A percentile compares a stretch with the other conserved stretches of the same genome.
phyloP scores from a whole-genome alignment of 2,797 vertebrate genomes.

The Phataginus tricuspis region DNA sequence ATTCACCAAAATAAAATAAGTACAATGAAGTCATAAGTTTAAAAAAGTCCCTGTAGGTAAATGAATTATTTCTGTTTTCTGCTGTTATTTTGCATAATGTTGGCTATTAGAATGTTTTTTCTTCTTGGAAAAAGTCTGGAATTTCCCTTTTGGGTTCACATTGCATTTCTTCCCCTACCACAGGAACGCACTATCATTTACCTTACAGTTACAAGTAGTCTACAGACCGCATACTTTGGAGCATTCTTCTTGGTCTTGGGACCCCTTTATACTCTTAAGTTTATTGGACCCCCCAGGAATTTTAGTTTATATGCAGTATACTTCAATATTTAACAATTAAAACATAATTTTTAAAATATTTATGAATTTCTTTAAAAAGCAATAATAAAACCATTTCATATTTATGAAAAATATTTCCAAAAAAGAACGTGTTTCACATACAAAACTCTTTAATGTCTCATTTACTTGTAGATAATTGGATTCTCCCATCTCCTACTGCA shows the following conservation, averaged over 20 bases:
- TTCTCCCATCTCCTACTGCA: neutral
- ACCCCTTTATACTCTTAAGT: neutral
- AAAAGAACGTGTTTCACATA: neutral
- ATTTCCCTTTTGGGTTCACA: neutral
- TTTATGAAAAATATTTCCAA: neutral
- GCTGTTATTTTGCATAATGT: neutral
- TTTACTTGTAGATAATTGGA: neutral
- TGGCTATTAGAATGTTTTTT: neutral
- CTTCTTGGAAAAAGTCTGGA: neutral
- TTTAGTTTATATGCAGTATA: neutral
- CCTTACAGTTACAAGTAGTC: neutral
- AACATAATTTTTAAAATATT: neutral
- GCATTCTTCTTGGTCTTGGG: neutral
- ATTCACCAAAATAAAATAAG: neutral
- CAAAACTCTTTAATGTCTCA: neutral
- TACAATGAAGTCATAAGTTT: neutral
- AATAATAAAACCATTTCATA: neutral
- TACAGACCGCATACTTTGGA: neutral
- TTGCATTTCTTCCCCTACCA: neutral
- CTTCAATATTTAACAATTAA: constrained; percentile 12
- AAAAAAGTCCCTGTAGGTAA: neutral
- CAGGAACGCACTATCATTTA: neutral
- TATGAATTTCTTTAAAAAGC: constrained; percentile 15
- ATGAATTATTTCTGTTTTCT: neutral
- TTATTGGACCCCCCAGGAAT: neutral